Base-by-base conservation (phyloP, 2,888 invertebrate genomes). In the Bembecia ichneumoniformis region DNA sequence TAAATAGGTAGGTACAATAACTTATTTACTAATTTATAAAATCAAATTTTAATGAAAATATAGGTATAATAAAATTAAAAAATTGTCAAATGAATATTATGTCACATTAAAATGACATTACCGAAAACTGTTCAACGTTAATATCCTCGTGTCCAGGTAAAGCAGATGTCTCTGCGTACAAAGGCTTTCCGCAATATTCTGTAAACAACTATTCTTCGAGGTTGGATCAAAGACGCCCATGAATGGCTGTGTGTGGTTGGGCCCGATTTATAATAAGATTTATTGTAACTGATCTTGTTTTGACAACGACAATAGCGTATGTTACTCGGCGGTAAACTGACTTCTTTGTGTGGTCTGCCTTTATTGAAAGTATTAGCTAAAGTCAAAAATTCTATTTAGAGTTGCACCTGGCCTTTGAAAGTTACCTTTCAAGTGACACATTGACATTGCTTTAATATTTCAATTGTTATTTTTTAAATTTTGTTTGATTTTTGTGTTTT, bases 281-380 rank as follows among this genome's bases (percentile, higher is more conserved):
- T 87, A 87, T 87, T 86, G 86, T 83, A 83, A 84, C 83, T 71
- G 86, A 87, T 87, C 86, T 74, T 87, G 86, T 87, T 87, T 82
- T 87, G 86, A 86, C 86, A 83, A 68, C 68, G 66, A 83, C 83
- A 84, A 86, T 80, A 62, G 77, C 60, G 63, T 62, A 56, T 60
- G 62, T 65, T 75, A 73, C 73, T 75, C 74, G 68, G 71, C 74
- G 77, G 81, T 72, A 75, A 81, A 76, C 68, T 70, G 74, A 64
- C 61, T 66, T 63, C 68, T 74, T 75, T 86, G 86, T 87, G 86
- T 83, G 86, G 86, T 84, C 83, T 68, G 58, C 62, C 60, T 67
- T 77, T 78, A 72, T 77, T 60, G 56, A 44, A 16, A 44, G 40
- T 40, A 40, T 40, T 58, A 60, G 58, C 63, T 58, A 70, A 79